phyloP scores from a whole-genome alignment of 2,797 vertebrate genomes.

The Eulemur coronatus region DNA sequence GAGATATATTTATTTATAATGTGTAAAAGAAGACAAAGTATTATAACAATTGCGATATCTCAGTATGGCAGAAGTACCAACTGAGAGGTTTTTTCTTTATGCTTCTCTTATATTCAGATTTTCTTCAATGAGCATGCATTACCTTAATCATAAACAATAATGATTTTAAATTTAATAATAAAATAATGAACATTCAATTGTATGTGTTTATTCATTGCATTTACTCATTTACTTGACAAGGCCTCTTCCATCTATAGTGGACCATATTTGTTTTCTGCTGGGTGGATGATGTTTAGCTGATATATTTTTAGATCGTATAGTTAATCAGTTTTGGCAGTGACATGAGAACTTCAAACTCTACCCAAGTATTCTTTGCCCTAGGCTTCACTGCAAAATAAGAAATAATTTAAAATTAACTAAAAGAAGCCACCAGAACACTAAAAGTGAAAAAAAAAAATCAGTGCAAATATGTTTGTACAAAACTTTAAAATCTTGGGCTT shows the following conservation, averaged over 20 bases:
- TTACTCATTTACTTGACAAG: background rate
- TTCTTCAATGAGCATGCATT: background rate
- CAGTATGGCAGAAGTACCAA: background rate
- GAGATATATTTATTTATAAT: background rate
- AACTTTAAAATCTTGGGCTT: conserved; percentile 55
- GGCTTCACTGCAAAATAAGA: conserved; percentile 10
- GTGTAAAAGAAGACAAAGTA: background rate
- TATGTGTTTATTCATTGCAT: background rate
- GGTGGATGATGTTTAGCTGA: background rate
- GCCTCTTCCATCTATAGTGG: background rate
- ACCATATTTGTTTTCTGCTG: background rate
- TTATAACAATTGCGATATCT: background rate
- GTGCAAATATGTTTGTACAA: conserved; percentile 53
- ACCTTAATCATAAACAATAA: background rate
- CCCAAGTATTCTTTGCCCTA: background rate
- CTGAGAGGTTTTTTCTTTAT: background rate
- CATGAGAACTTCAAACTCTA: conserved; percentile 5
- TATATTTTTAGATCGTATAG: conserved; percentile 13
- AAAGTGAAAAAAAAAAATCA: background rate
- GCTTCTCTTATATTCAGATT: background rate
- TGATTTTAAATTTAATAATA: background rate
- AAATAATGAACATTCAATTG: background rate
- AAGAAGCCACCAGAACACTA: conserved; percentile 23
- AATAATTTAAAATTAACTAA: conserved; percentile 40
- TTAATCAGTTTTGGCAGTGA: background rate